Conservation (phyloP, 1,140 invertebrate species). For the Trichonephila inaurata region DNA sequence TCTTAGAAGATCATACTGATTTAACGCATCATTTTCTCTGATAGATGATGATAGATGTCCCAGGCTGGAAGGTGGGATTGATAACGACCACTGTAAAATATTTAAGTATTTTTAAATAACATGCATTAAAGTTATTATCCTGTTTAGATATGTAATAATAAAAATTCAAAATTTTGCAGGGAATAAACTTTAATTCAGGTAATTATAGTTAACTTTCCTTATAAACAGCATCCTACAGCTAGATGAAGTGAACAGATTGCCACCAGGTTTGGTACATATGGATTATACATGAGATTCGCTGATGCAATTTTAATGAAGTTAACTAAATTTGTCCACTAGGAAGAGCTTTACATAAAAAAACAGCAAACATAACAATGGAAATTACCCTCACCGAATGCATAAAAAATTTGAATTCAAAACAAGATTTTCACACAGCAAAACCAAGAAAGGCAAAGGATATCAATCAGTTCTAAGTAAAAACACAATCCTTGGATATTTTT, state of each 20-base stretch:
- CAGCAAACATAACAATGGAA: no score
- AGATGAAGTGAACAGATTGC: not conserved
- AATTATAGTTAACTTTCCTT: not conserved
- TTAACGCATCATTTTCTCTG: constrained; percentile 28
- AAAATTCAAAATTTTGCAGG: not conserved
- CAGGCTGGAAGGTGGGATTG: not conserved
- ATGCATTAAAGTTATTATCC: not conserved
- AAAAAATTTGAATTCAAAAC: no score
- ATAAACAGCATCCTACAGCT: not conserved
- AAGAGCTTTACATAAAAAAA: no score
- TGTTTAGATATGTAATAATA: not conserved
- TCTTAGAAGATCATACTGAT: constrained; percentile 38
- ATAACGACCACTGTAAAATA: not conserved
- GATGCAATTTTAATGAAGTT: no score
- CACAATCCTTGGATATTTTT: no score
- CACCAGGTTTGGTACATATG: not conserved
- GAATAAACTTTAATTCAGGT: not conserved
- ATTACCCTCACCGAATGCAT: no score
- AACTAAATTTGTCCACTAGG: no score
- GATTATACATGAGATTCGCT: no score
- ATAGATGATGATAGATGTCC: not conserved
- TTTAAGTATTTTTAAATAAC: not conserved
- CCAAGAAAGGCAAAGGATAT: no score
- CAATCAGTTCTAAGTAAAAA: no score
- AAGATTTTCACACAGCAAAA: no score